Evolutionary conservation across 2,113 vertebrate species (phyloP).

Genomic region (Pseudopipra pipra): DNA sequence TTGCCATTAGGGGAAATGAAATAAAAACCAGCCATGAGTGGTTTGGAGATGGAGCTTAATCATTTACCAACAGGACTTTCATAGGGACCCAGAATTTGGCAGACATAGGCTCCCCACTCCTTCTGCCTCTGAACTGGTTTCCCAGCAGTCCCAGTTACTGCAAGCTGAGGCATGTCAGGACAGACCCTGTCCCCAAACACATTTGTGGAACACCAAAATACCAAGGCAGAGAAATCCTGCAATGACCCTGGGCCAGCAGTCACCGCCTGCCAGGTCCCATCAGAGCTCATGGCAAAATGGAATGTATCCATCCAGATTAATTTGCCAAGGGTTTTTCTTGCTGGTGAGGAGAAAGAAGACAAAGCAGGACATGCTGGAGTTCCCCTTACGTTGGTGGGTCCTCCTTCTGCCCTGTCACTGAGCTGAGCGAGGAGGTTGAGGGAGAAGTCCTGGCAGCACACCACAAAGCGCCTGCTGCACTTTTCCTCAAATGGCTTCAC

Average conservation of each 20-base stretch:
- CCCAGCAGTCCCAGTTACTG: not conserved
- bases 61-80: not conserved
- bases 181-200: not conserved
- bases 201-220: not conserved
- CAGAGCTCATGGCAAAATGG: not conserved
- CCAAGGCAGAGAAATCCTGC: not conserved
- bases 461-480: constrained; percentile 85
- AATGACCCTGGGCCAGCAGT: not conserved
- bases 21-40: not conserved
- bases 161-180: not conserved
- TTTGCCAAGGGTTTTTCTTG: not conserved
- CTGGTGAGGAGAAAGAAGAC: not conserved
- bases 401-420: constrained; percentile 80
- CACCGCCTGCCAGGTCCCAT: accelerated
- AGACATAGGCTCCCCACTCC: not conserved
- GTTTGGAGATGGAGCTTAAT: not conserved
- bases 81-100: not conserved
- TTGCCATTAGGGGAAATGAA: not conserved
- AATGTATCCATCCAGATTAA: not conserved
- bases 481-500: constrained; percentile 95
- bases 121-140: not conserved
- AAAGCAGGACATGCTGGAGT: not conserved
- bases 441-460: constrained; percentile 90
- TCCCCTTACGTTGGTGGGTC: constrained; percentile 86
- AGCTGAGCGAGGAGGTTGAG: constrained; percentile 90